Evolutionary conservation across 64 coral and sea anemone species (phyloP), one percentile per base, ranked within the genome.

Genomic region (Dendronephthya gigantea): DNA sequence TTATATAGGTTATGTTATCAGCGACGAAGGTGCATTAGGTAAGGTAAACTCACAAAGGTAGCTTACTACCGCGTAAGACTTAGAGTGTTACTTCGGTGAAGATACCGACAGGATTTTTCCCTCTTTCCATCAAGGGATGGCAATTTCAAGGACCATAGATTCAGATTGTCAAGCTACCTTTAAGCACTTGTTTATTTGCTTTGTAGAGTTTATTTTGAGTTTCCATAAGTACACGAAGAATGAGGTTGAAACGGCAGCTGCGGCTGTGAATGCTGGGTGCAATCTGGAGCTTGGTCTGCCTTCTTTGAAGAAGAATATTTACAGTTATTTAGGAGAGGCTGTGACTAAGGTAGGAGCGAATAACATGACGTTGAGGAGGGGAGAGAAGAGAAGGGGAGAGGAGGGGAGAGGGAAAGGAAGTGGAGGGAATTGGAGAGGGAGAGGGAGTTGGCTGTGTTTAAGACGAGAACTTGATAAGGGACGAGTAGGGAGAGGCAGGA

Each of bases 11-110:
- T 89, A 89, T 66, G 87, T 89, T 40, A 82, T 89, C 9, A 89
- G 87, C 35, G 87, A 89, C 39, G 87, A 89, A 59, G 87, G 87
- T 43, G 87, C 87, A 17, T 83, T 89, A 40, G 87, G 87, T 89
- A 89, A 69, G 56, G 4, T 4, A 30, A 40, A 37, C 76, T 39
- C 10, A 32, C 25, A 81, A 81, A 81, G 16, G 41, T 11, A 45
- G 11, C 11, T 45, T 45, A 45, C n/a, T n/a, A n/a, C n/a, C n/a
- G n/a, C n/a, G n/a, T n/a, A n/a, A n/a, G n/a, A n/a, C n/a, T n/a
- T n/a, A n/a, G n/a, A n/a, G n/a, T n/a, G n/a, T n/a, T n/a, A n/a
- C n/a, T n/a, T n/a, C n/a, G n/a, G n/a, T n/a, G n/a, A n/a, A n/a
- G n/a, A n/a, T n/a, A n/a, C n/a, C n/a, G n/a, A n/a, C n/a, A n/a